Evolutionary conservation across 2,113 vertebrate species (phyloP), one percentile per base, ranked within the genome.

Genomic region (Carassius carassius): DNA sequence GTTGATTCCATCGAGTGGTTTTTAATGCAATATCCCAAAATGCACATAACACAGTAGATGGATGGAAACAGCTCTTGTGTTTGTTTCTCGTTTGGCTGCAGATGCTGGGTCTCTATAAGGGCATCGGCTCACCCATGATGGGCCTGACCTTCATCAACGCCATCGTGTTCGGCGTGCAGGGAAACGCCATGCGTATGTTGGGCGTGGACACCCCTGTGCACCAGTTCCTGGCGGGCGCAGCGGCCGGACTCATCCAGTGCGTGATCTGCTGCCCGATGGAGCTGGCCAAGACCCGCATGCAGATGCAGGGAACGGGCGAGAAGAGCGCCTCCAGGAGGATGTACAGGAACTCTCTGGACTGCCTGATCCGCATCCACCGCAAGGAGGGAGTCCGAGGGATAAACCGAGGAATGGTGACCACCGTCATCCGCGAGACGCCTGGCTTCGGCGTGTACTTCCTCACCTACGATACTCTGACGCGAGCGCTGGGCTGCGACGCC

Each of bases 111-210:
- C 95, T 99, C 69, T 99, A 98, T 90, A 98, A 97, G 94, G 98
- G 98, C 77, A 96, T 99, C 60, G 97, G 98, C 62, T 98, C 98
- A 3, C 98, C 98, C 6, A 98, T 99, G 96, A 97, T 99, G 97
- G 98, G 98, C 84, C 95, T 99, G 12, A 98, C 98, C 0, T 99
- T 99, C 93, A 99, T 99, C 94, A 99, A 99, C 0, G 98, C 98
- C 0, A 96, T 99, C 49, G 97, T 99, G 79, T 99, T 99, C 0
- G 98, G 98, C 0, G 97, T 98, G 4, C 98, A 99, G 90, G 97
- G 97, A 8, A 97, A 99, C 89, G 85, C 96, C 0, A 94, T 99
- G 65, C 95, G 98, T 14, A 87, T 91, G 16, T 94, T 99, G 67
- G 96, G 92, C 49, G 88, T 88, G 0, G 98, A 99, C 94, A 97